Percentiles rank a stretch among this genome's conserved stretches.
Evolutionary conservation across 2,797 vertebrate species (phyloP).

Genomic region (Pseudochromis fuscus): DNA sequence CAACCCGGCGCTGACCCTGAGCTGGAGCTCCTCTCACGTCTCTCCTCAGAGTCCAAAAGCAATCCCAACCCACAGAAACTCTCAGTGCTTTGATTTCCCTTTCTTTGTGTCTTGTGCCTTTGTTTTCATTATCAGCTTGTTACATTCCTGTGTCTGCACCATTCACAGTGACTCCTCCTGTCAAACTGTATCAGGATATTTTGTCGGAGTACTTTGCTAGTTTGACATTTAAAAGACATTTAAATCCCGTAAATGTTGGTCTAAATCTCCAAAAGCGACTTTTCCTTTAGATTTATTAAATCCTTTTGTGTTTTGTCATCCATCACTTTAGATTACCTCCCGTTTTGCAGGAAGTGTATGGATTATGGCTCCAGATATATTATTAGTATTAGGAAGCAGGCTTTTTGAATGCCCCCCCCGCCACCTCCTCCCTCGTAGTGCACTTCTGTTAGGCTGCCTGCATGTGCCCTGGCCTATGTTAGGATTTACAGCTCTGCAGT

Average conservation of each 20-base stretch:
- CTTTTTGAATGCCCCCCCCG: slow-evolving; percentile 75
- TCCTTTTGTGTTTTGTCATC: slow-evolving; percentile 39
- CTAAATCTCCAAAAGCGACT: slow-evolving; percentile 13
- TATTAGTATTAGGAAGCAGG: slow-evolving; percentile 47
- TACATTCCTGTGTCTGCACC: neutral
- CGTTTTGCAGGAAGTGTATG: slow-evolving; percentile 30
- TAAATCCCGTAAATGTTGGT: slow-evolving; percentile 9
- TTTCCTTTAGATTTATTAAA: neutral
- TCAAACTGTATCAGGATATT: slow-evolving; percentile 25
- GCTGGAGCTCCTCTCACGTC: slow-evolving; percentile 16
- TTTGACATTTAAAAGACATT: slow-evolving; percentile 31
- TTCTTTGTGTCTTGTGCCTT: slow-evolving; percentile 20
- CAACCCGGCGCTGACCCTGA: slow-evolving; percentile 45
- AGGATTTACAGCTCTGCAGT: slow-evolving; percentile 84
- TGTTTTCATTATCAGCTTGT: slow-evolving; percentile 29
- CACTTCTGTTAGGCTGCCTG: slow-evolving; percentile 43
- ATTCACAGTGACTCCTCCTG: slow-evolving; percentile 8
- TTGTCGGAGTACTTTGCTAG: neutral
- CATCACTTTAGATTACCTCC: slow-evolving; percentile 43
- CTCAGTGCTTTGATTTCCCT: slow-evolving; percentile 31
- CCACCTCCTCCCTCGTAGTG: slow-evolving; percentile 8
- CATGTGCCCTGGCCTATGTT: slow-evolving; percentile 74
- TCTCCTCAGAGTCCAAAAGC: slow-evolving; percentile 6
- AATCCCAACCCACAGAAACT: slow-evolving; percentile 11
- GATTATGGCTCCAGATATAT: slow-evolving; percentile 40